Percentiles rank a stretch among this genome's conserved stretches.
phyloP scores from a whole-genome alignment of 1,140 invertebrate genomes.

The Brachystomella parvula region DNA sequence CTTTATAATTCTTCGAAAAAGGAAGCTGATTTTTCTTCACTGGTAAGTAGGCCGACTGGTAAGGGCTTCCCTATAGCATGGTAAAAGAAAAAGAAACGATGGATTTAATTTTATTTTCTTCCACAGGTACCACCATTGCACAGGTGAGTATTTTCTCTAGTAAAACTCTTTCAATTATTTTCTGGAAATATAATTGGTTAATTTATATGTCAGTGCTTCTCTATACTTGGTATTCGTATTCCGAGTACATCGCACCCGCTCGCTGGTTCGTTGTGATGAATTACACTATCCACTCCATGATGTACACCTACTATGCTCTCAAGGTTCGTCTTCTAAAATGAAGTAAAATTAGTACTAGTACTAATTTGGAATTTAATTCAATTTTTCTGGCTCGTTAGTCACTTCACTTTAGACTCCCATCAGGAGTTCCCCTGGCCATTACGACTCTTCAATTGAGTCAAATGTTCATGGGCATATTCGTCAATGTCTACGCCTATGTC shows the following conservation, averaged over 20 bases:
- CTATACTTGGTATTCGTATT: constrained; percentile 96
- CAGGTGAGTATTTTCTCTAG: too few species aligned
- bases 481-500: constrained; percentile 69
- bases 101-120: constrained; percentile 31
- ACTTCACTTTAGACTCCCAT: constrained; percentile 74
- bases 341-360: neutral
- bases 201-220: too few species aligned
- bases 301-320: constrained; percentile 50
- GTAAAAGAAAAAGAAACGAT: neutral
- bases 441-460: constrained; percentile 83
- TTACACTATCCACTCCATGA: constrained; percentile 52
- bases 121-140: constrained; percentile 60
- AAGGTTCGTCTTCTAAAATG: constrained; percentile 12
- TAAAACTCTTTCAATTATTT: too few species aligned
- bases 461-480: constrained; percentile 85
- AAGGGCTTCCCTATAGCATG: neutral
- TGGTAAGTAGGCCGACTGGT: constrained; percentile 29
- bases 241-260: constrained; percentile 91
- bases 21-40: constrained; percentile 53
- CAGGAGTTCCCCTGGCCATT: constrained; percentile 80
- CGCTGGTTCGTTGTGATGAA: constrained; percentile 85
- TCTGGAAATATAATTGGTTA: too few species aligned
- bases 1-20: constrained; percentile 53
- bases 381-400: constrained; percentile 53
- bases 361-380: too few species aligned